phyloP scores from a whole-genome alignment of 1,140 invertebrate genomes.

The Lepidurus arcticus region DNA sequence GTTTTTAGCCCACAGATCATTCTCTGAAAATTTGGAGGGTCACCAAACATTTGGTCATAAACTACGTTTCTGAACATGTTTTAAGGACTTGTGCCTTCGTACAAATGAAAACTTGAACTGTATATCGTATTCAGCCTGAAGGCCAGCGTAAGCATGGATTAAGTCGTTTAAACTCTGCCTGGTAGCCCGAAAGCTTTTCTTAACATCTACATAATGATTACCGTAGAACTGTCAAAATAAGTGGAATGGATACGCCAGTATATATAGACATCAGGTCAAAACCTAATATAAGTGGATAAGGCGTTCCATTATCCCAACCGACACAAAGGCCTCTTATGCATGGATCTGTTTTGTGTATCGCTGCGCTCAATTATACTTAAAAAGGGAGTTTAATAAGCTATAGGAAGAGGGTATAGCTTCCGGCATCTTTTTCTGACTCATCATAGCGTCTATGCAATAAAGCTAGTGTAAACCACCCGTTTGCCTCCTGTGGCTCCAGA shows the following conservation, averaged over 20 bases:
- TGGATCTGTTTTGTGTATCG: background rate
- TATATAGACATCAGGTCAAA: background rate
- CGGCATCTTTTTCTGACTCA: background rate
- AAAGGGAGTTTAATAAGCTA: background rate
- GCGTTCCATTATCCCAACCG: background rate
- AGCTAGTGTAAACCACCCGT: background rate
- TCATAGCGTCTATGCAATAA: background rate
- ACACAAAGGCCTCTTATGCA: background rate
- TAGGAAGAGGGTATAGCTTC: background rate
- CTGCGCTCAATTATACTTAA: background rate
- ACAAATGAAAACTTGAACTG: too few species aligned
- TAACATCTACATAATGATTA: background rate
- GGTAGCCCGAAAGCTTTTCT: background rate
- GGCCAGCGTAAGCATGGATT: too few species aligned
- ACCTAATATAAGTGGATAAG: background rate
- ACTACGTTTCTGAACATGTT: too few species aligned
- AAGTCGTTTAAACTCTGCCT: background rate
- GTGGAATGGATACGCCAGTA: background rate
- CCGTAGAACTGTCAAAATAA: slow-evolving; percentile 11
- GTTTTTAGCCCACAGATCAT: too few species aligned
- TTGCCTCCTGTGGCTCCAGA: background rate
- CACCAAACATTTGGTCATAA: too few species aligned
- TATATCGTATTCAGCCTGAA: too few species aligned
- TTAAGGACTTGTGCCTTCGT: too few species aligned
- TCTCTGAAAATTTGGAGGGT: too few species aligned